Evolutionary conservation across 2,113 vertebrate genomes (phyloP), one percentile per base, ranked within the genome.

Genomic region (Dascyllus trimaculatus): DNA sequence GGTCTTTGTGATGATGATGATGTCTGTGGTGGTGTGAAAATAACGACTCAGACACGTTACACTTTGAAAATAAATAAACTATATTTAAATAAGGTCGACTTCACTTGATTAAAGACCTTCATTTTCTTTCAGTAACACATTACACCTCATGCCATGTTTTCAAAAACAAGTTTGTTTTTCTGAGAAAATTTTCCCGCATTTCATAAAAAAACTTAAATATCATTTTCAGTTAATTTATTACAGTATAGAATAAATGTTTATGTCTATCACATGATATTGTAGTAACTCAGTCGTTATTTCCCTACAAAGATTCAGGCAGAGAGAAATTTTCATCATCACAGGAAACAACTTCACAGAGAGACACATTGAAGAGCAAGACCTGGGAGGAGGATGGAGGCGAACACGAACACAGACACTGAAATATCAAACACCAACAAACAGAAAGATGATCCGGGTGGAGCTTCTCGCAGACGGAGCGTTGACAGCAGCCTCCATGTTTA

Each of bases 61-160:
- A 63, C 75, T 56, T 93, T 94, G 81, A 94, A 95, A 95, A 94
- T 94, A 94, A 94, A 94, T 92, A 85, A 94, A 93, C 88, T 95
- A 91, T 95, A 94, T 95, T 95, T 80, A 91, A 93, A 90, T 91
- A 90, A 91, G 86, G 73, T 94, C 85, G 86, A 81, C 79, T 85
- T 89, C 64, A 91, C 73, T 85, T 92, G 74, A 86, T 87, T 91
- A 85, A 88, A 92, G 86, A 88, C 85, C 87, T 90, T 89, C 60
- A 75, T 90, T 82, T 90, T 91, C 89, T 84, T 89, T 87, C 85
- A 63, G 75, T 81, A 82, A 93, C 91, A 94, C 90, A 77, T 86
- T 94, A 92, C 87, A 94, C 78, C 75, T 93, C 94, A 94, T 94
- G 94, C 93, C 90, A 90, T 86, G 68, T 91, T 92, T 82, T 91